Evolutionary conservation across 2,113 vertebrate species (phyloP).

Genomic region (Malurus melanocephalus): DNA sequence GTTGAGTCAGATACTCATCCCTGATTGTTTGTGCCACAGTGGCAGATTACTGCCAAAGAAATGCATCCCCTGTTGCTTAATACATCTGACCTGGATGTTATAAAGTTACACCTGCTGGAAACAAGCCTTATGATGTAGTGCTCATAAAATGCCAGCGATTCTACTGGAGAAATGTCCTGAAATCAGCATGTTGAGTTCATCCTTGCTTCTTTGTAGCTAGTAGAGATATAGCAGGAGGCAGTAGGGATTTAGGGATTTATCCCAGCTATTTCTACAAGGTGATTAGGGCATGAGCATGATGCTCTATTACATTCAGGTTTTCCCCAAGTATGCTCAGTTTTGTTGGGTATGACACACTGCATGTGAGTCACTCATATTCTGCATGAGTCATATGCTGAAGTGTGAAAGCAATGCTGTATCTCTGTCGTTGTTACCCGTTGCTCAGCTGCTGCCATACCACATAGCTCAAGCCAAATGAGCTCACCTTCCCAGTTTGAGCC

Average conservation of each 20-base stretch:
- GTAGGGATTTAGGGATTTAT: background rate
- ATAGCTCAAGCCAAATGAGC: conserved; percentile 28
- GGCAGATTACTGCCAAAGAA: conserved; percentile 57
- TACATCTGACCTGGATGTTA: conserved; percentile 56
- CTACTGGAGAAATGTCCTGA: conserved; percentile 25
- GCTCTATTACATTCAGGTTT: conserved; percentile 8
- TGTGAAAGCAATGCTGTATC: conserved; percentile 57
- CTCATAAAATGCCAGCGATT: conserved; percentile 32
- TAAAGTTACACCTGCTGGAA: conserved; percentile 51
- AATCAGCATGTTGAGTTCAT: conserved; percentile 20
- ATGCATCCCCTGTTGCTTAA: conserved; percentile 55
- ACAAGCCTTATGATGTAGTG: conserved; percentile 42
- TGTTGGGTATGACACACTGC: conserved; percentile 44
- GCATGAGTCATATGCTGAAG: conserved; percentile 61
- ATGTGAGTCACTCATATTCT: conserved; percentile 53
- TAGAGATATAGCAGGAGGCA: background rate
- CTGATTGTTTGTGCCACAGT: conserved; percentile 41
- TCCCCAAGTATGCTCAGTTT: background rate
- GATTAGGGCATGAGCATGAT: background rate
- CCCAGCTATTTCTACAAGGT: background rate
- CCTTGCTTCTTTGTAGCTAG: background rate
- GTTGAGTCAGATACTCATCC: conserved; percentile 58
- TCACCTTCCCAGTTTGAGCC: conserved; percentile 43
- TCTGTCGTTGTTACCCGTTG: conserved; percentile 46
- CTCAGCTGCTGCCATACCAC: conserved; percentile 51